A percentile compares a stretch with the other conserved stretches of the same genome.
phyloP scores from a whole-genome alignment of 2,797 vertebrate genomes.

The Anniella stebbinsi region DNA sequence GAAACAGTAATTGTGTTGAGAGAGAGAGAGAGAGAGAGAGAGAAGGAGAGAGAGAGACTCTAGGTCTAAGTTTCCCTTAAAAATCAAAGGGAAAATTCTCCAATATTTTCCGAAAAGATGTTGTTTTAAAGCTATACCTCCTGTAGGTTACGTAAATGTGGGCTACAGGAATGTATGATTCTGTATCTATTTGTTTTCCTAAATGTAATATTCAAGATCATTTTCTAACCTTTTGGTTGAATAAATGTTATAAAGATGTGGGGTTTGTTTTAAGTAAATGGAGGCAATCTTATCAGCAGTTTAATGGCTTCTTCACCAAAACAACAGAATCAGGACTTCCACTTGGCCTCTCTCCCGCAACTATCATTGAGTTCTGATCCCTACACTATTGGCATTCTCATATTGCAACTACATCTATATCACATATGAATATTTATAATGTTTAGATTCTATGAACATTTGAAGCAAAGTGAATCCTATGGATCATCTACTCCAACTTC shows the following conservation, averaged over 20 bases:
- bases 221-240: not conserved
- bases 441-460: not conserved
- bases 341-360: not conserved
- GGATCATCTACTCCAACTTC: not conserved
- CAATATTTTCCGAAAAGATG: not conserved
- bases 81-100: conserved; percentile 15
- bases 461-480: not conserved
- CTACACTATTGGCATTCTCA: not conserved
- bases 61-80: not conserved
- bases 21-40: not conserved
- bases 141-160: not conserved
- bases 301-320: not conserved
- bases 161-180: not conserved
- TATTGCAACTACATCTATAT: not conserved
- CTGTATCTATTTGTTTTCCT: not conserved
- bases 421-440: not conserved
- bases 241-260: not conserved
- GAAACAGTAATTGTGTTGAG: not conserved
- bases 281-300: not conserved
- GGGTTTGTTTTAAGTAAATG: not conserved
- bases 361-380: not conserved
- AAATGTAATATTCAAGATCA: too few relatives aligned
- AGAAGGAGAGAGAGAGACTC: not conserved
- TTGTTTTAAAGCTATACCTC: not conserved
- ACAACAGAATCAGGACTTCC: not conserved